phyloP scores from a whole-genome alignment of 2,888 invertebrate genomes.

The Spisula subtruncata region DNA sequence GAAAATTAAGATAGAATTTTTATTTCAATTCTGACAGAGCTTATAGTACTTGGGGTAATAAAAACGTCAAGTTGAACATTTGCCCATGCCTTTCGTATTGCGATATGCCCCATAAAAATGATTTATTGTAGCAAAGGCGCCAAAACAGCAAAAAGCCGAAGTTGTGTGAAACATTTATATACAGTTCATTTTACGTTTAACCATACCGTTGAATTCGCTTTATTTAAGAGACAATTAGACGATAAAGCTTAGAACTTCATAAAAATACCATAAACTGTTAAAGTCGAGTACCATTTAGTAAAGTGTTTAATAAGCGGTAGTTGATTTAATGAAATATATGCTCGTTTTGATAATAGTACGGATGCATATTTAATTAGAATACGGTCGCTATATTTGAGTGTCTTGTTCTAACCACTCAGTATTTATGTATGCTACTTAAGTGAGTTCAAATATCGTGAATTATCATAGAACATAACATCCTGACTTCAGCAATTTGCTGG shows the following conservation, averaged over 20 bases:
- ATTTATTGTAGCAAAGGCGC: constrained; percentile 70
- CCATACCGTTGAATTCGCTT: constrained; percentile 36
- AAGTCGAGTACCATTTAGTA: constrained; percentile 26
- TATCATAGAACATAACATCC: neutral
- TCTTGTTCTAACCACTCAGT: neutral
- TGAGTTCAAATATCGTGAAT: neutral
- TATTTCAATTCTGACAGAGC: constrained; percentile 70
- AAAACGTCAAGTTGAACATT: constrained; percentile 71
- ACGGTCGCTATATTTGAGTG: neutral
- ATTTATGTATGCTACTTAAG: neutral
- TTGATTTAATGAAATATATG: constrained; percentile 37
- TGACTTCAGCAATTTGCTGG: neutral
- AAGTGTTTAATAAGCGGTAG: constrained; percentile 30
- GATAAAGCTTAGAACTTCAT: constrained; percentile 52
- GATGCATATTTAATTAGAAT: constrained; percentile 29
- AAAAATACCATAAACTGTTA: constrained; percentile 48
- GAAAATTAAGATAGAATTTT: constrained; percentile 69
- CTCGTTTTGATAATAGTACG: neutral
- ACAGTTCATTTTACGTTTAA: constrained; percentile 53
- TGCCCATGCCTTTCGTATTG: constrained; percentile 67
- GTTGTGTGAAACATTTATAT: constrained; percentile 47
- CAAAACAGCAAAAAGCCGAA: constrained; percentile 58
- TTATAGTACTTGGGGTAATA: constrained; percentile 66
- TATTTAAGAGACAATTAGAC: constrained; percentile 45
- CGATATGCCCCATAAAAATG: constrained; percentile 73